phyloP scores from a whole-genome alignment of 2,888 invertebrate species.

The Phymatocera aterrima region DNA sequence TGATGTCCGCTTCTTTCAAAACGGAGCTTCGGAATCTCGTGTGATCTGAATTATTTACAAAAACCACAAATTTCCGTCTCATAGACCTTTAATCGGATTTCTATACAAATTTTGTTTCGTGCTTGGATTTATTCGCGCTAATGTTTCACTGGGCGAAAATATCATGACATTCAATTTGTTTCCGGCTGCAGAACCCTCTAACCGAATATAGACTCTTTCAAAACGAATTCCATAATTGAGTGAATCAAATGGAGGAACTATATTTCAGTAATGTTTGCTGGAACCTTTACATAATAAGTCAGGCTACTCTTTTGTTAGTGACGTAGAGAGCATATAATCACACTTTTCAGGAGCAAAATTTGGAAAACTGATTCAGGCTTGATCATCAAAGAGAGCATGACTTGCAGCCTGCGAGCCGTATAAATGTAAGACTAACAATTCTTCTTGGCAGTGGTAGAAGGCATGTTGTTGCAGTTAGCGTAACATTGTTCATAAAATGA shows the following conservation, averaged over 20 bases:
- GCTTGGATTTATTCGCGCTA: neutral
- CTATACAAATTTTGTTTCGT: neutral
- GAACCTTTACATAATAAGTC: no score
- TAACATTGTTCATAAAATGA: slow-evolving; percentile 36
- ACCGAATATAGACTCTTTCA: no score
- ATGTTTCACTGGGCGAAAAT: neutral
- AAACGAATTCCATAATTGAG: no score
- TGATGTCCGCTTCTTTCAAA: neutral
- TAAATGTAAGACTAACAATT: slow-evolving; percentile 30
- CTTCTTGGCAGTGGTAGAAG: slow-evolving; percentile 9
- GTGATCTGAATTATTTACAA: neutral
- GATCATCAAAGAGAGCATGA: neutral
- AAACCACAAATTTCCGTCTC: neutral
- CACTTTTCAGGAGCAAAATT: no score
- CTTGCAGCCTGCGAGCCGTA: slow-evolving; percentile 14
- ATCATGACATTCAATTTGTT: no score
- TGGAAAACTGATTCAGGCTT: no score
- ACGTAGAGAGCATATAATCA: no score
- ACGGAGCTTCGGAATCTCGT: neutral
- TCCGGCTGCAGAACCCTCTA: no score
- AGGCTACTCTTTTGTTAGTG: no score
- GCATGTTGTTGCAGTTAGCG: slow-evolving; percentile 27
- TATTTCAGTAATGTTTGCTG: no score
- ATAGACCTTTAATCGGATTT: neutral
- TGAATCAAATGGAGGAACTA: no score